Conservation (phyloP, 2,797 vertebrate species). For the Karalla daura region DNA sequence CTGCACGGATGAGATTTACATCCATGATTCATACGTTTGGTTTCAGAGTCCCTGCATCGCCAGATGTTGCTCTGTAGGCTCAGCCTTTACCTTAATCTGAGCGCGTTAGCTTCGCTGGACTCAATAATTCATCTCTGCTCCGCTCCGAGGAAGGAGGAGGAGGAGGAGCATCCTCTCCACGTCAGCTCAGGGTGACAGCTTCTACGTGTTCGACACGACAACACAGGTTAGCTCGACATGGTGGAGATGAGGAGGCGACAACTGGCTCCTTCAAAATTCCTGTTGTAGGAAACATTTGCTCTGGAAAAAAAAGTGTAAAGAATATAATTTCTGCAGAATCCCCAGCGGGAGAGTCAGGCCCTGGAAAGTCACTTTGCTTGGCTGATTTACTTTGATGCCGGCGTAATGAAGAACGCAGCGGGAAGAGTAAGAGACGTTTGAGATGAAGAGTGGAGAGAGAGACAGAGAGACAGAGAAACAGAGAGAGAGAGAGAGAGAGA, state of each 20-base stretch:
- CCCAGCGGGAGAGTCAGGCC: slow-evolving; percentile 9
- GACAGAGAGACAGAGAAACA: too few relatives aligned
- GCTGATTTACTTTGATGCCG: slow-evolving; percentile 46
- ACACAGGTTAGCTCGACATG: slow-evolving; percentile 37
- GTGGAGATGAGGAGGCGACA: slow-evolving; percentile 40
- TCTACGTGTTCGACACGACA: slow-evolving; percentile 47
- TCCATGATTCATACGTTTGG: slow-evolving; percentile 33
- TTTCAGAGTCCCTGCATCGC: slow-evolving; percentile 3
- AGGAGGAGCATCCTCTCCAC: slow-evolving; percentile 45
- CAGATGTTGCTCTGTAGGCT: slow-evolving; percentile 15
- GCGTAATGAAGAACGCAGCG: slow-evolving; percentile 28
- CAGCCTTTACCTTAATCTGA: slow-evolving; percentile 42
- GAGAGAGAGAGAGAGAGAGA: too few relatives aligned
- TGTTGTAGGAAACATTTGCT: slow-evolving; percentile 27
- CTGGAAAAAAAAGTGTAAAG: too few relatives aligned
- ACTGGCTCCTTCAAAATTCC: slow-evolving; percentile 19
- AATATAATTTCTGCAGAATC: slow-evolving; percentile 33
- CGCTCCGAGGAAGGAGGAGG: slow-evolving; percentile 62
- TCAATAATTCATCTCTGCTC: slow-evolving; percentile 72
- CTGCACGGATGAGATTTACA: slow-evolving; percentile 41
- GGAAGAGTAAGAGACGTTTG: slow-evolving; percentile 19
- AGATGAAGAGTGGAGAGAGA: slow-evolving; percentile 2
- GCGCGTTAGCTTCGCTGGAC: slow-evolving; percentile 30
- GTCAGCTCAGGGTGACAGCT: slow-evolving; percentile 46
- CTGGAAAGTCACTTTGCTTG: slow-evolving; percentile 48